Conservation (phyloP, 2,113 vertebrate genomes). For the Notechis scutatus region DNA sequence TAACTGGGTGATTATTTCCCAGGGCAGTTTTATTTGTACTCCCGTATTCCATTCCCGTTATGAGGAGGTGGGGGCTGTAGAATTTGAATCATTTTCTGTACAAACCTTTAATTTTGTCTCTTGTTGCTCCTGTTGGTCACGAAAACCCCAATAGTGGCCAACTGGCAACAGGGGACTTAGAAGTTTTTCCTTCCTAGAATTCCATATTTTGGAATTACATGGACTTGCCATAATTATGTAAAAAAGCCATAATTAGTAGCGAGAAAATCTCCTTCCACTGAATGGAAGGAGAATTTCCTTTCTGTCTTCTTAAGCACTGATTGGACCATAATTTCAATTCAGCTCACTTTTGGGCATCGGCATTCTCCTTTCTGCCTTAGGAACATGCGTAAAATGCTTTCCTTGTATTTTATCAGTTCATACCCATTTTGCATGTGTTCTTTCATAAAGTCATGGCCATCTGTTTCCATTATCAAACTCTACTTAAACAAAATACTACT, state of each 20-base stretch:
- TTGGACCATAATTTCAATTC: background rate
- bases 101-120: background rate
- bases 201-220: background rate
- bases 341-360: background rate
- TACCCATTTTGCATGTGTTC: background rate
- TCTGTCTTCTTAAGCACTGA: background rate
- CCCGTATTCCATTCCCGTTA: background rate
- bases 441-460: background rate
- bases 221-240: background rate
- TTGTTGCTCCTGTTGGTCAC: background rate
- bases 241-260: background rate
- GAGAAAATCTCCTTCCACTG: background rate
- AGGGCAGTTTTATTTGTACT: background rate
- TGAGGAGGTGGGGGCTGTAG: background rate
- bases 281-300: background rate
- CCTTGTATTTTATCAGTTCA: background rate
- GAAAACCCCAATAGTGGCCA: background rate
- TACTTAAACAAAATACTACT: background rate
- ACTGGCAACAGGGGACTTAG: background rate
- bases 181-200: background rate
- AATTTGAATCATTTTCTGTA: background rate
- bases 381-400: background rate
- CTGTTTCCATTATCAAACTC: background rate
- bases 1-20: background rate
- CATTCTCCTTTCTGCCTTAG: background rate